Evolutionary conservation across 2,797 vertebrate genomes (phyloP).

Genomic region (Lateolabrax maculatus): DNA sequence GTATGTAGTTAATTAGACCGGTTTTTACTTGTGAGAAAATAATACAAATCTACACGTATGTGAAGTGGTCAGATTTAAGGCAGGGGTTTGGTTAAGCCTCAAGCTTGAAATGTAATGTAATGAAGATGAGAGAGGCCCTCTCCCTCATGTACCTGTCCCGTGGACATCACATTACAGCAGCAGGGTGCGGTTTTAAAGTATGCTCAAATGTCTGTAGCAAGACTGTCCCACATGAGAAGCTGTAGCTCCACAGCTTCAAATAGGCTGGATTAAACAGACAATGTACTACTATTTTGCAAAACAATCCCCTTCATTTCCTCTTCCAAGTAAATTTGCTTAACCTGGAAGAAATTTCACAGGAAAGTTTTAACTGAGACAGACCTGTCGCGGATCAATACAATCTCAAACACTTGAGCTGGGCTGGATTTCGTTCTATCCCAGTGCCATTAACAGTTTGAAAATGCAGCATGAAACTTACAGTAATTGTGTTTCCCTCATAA

Average conservation of each 20-base stretch:
- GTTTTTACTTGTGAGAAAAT: too few species aligned
- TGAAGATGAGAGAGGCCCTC: neutral
- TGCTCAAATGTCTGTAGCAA: too few species aligned
- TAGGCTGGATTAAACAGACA: too few species aligned
- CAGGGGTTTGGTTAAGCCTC: neutral
- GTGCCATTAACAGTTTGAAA: conserved; percentile 11
- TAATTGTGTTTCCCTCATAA: conserved; percentile 16
- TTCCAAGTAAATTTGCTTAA: neutral
- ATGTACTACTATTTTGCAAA: too few species aligned
- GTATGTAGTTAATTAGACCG: too few species aligned
- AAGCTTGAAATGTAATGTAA: neutral
- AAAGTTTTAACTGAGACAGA: neutral
- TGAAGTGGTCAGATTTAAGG: neutral
- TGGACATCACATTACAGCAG: neutral
- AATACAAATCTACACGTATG: too few species aligned
- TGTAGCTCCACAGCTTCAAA: too few species aligned
- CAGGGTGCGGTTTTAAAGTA: too few species aligned
- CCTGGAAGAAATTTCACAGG: neutral
- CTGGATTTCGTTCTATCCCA: neutral
- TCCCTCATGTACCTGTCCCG: neutral
- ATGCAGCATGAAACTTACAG: conserved; percentile 5
- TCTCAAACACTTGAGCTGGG: neutral
- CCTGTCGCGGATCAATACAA: neutral
- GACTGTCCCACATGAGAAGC: too few species aligned
- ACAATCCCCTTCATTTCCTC: neutral